Percentiles rank a stretch among this genome's conserved stretches.
Evolutionary conservation across 2,797 vertebrate genomes (phyloP).

Genomic region (Coregonus sp.): DNA sequence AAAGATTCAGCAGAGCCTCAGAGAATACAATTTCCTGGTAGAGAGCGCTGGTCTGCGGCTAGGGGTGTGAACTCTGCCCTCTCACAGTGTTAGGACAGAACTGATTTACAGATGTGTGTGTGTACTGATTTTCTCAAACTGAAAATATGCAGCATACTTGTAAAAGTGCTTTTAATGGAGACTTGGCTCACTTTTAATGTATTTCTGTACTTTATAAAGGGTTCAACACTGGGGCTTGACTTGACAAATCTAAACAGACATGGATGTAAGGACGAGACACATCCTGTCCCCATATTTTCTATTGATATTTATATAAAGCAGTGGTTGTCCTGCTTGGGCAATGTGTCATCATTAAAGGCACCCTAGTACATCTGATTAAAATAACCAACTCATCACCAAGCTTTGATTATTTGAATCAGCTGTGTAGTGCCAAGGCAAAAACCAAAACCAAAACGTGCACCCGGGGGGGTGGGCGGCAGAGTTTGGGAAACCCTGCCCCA

Average conservation of each 20-base stretch:
- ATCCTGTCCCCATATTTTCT: neutral
- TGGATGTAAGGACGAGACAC: neutral
- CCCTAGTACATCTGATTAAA: too few relatives aligned
- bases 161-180: neutral
- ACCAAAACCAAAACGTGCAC: too few relatives aligned
- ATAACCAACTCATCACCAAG: too few relatives aligned
- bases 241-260: neutral
- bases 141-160: neutral
- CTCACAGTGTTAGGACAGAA: neutral
- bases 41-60: slow-evolving; percentile 14
- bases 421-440: too few relatives aligned
- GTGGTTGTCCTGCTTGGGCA: neutral
- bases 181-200: neutral
- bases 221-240: neutral
- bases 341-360: neutral
- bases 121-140: neutral
- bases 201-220: neutral
- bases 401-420: too few relatives aligned
- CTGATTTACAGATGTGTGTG: neutral
- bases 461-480: too few relatives aligned
- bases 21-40: slow-evolving; percentile 47
- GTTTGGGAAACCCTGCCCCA: too few relatives aligned
- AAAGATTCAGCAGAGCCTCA: slow-evolving; percentile 45
- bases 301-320: neutral
- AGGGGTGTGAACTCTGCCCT: slow-evolving; percentile 10